These are phyloP conservation scores for Temnothorax unifasciatus DNA, from an alignment of 2,888 invertebrate genomes.

Conservation along the genomic window DNA sequence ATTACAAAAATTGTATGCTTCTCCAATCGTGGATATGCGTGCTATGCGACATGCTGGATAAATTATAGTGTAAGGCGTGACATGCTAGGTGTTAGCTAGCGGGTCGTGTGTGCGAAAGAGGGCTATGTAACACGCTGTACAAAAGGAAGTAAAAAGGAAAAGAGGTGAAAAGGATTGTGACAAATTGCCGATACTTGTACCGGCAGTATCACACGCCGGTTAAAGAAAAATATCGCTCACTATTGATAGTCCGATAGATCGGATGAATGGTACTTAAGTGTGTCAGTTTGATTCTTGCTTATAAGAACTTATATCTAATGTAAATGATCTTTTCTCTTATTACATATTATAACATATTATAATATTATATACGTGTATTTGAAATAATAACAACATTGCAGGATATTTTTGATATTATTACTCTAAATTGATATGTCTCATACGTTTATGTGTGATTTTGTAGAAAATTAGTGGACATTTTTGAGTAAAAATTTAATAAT, in stretches of 20 bases:
- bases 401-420: background rate
- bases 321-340: background rate
- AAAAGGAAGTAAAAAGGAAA: constrained; percentile 8
- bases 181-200: constrained; percentile 39
- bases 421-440: background rate
- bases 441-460: background rate
- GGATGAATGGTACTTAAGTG: background rate
- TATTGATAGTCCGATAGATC: constrained; percentile 1
- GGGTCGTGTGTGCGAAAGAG: background rate
- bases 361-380: background rate
- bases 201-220: background rate
- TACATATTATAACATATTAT: background rate
- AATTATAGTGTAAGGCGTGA: constrained; percentile 33
- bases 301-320: background rate
- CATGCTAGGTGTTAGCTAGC: background rate
- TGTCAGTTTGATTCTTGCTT: background rate
- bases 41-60: constrained; percentile 15
- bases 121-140: constrained; percentile 4
- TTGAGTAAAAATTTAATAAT: background rate
- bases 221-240: background rate
- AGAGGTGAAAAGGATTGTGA: background rate
- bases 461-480: background rate
- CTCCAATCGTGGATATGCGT: constrained; percentile 1
- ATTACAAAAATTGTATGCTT: constrained; percentile 27
- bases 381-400: background rate